Base-by-base conservation (phyloP, 2,797 vertebrate species). In the Erethizon dorsatum region DNA sequence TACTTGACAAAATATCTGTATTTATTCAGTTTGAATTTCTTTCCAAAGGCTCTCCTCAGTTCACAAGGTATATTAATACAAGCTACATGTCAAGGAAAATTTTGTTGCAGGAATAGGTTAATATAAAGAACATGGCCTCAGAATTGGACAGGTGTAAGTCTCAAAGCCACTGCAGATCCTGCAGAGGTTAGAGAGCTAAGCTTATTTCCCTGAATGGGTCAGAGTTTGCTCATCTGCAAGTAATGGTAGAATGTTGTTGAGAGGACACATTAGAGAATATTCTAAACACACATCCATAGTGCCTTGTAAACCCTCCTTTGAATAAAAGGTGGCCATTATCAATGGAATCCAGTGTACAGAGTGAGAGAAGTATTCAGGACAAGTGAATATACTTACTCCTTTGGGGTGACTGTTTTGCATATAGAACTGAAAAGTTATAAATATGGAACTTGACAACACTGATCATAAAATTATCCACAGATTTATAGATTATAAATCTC, bases 301-400 rank as follows among this genome's bases (percentile, higher is more conserved):
- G 15, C 50, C 75, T 80, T 0, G 8, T 15, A 6, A 50, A 31
- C 11, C 52, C 11, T 65, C 9, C 24, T 8, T 41, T 47, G 37
- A 45, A 45, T 56, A 47, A n/a, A 33, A 14, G 14, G 2, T 6
- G 52, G 28, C 15, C 0, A 0, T 50, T 37, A 65, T n/a, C 26
- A 41, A 20, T 14, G 41, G 33, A 59, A 67, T 56, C 0, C 1
- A 33, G 28, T 4, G 15, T 14, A 33, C 0, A 2, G 37, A 86
- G 63, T 14, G 33, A 26, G 56, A 61, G 20, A 17, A 11, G 5
- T 50, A 31, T 57, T 41, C 26, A 5, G 5, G 15, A 37, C 18
- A 57, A 2, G 11, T 24, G 11, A 77, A 7, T 18, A 2, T 9
- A 31, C 41, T 84, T 20, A 3, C 18, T 63, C 28, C 82, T 96